Conservation (phyloP, 2,797 vertebrate genomes). For the Chelidonichthys spinosus region DNA sequence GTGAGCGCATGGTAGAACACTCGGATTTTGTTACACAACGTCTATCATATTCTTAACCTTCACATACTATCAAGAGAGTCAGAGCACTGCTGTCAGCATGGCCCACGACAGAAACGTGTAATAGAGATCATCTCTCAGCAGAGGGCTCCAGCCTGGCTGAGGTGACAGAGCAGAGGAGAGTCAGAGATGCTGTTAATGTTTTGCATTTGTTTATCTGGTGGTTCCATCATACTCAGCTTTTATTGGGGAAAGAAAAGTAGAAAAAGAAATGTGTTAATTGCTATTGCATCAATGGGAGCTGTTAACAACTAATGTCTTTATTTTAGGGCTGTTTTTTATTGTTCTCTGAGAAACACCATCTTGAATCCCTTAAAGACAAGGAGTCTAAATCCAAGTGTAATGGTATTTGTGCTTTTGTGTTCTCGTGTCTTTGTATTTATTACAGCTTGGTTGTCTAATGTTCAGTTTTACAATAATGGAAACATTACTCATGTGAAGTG, state of each 20-base stretch:
- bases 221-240: slow-evolving; percentile 22
- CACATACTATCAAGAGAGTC: not conserved
- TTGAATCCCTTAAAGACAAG: slow-evolving; percentile 42
- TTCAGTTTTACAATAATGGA: not conserved
- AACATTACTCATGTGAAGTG: not conserved
- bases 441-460: not conserved
- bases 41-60: slow-evolving; percentile 16
- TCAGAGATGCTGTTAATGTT: slow-evolving; percentile 31
- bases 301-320: slow-evolving; percentile 44
- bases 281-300: slow-evolving; percentile 31
- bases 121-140: slow-evolving; percentile 58
- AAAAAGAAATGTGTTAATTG: slow-evolving; percentile 20
- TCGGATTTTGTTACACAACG: slow-evolving; percentile 32
- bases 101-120: slow-evolving; percentile 35
- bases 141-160: slow-evolving; percentile 52
- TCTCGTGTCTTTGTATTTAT: slow-evolving; percentile 16
- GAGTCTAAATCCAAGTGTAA: slow-evolving; percentile 36
- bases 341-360: slow-evolving; percentile 47
- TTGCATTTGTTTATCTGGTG: slow-evolving; percentile 19
- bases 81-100: slow-evolving; percentile 8
- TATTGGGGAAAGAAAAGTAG: slow-evolving; percentile 14
- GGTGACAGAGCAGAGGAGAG: slow-evolving; percentile 32
- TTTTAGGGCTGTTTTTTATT: slow-evolving; percentile 49
- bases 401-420: slow-evolving; percentile 7
- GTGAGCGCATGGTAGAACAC: slow-evolving; percentile 22